Evolutionary conservation across 2,888 invertebrate species (phyloP), one percentile per base, ranked within the genome.

Genomic region (Oligia strigilis): DNA sequence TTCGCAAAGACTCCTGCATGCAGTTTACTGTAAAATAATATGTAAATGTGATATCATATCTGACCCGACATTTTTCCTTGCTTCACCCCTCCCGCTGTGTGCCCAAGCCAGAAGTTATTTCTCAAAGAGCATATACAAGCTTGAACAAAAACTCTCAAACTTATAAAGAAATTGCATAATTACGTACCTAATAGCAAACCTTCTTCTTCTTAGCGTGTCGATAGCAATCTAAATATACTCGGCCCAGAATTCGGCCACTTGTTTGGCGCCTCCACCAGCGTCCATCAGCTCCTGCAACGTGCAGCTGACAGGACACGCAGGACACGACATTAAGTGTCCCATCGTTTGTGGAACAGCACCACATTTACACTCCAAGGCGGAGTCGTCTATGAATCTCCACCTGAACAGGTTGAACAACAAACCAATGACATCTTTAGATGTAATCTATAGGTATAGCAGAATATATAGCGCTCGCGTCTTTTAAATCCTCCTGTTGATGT

Each of bases 21-120:
- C 9, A 69, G 70, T 62, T 73, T 81, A 49, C 19, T 67, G 81
- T 58, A 67, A 76, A 67, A 72, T 71, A 14, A 23, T 49, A 70
- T 73, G 72, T 62, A 60, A 62, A 84, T 72, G 62, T 73, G 67
- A 67, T 74, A 72, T 75, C n/a, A 64, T 36, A 36, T 79, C 17
- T 70, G 13, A 14, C 5, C 29, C 36, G 29, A 75, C 19, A 43
- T 72, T 64, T 40, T 77, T 52, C 14, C 13, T 72, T 72, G 40
- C 40, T 72, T 43, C 13, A 40, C 17, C 8, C 8, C 9, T n/a
- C 65, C 46, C 65, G 14, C 77, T 77, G 74, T 65, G 66, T 77
- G n/a, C 4, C 19, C 29, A 60, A 58, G 36, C 36, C 14, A 55
- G n/a, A 55, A 40, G 55, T 81, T 71, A 84, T 66, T 64, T 72